Conservation (phyloP, 2,888 invertebrate genomes). For the Idaea biselata region DNA sequence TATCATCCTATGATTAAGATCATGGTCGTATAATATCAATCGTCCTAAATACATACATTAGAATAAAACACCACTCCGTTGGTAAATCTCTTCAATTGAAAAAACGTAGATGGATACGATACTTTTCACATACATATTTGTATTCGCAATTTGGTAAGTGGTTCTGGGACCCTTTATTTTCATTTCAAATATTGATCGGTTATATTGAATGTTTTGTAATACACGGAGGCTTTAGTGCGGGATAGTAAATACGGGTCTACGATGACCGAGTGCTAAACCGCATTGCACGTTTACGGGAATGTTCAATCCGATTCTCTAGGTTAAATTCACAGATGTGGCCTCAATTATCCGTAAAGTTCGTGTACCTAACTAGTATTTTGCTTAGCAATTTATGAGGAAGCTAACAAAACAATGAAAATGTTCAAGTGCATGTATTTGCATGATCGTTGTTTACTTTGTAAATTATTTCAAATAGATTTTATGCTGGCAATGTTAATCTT, state of each 20-base stretch:
- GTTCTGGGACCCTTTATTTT: constrained; percentile 20
- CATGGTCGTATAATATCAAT: constrained; percentile 10
- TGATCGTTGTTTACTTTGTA: not conserved
- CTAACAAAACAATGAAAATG: not conserved
- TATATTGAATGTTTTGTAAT: constrained; percentile 29
- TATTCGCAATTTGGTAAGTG: constrained; percentile 25
- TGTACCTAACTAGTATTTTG: not conserved
- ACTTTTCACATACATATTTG: constrained; percentile 19
- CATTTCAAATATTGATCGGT: constrained; percentile 24
- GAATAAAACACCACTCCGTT: not conserved
- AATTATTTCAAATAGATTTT: not conserved
- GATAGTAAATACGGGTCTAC: constrained; percentile 28
- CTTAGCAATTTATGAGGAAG: not conserved
- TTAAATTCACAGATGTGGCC: not conserved
- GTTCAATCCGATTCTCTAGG: constrained; percentile 12
- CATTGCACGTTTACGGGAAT: constrained; percentile 25
- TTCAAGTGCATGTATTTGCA: not conserved
- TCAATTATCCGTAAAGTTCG: constrained; percentile 3
- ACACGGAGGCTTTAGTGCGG: constrained; percentile 26
- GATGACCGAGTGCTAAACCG: constrained; percentile 24
- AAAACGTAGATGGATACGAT: not conserved
- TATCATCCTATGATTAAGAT: constrained; percentile 13
- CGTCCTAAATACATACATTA: not conserved
- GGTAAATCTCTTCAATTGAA: not conserved
- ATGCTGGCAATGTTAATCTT: not conserved